Percentiles rank a stretch among this genome's conserved stretches.
Evolutionary conservation across 1,140 invertebrate species (phyloP).

Genomic region (Pogonus chalceus): DNA sequence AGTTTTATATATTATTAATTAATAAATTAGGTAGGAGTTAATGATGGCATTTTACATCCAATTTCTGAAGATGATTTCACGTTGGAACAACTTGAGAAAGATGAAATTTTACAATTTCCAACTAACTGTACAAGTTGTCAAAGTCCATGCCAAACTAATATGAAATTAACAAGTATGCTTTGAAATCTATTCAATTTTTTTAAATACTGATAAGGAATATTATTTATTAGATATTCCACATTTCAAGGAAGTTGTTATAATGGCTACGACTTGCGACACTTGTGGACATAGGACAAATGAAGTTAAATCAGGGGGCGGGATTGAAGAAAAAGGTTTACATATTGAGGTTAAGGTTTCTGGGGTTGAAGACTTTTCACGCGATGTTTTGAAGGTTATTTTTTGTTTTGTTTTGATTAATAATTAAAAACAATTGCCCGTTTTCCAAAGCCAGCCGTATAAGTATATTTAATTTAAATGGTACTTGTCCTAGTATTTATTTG

Average conservation of each 20-base stretch:
- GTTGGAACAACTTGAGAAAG: constrained; percentile 56
- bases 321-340: constrained; percentile 71
- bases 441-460: too few species aligned
- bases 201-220: constrained; percentile 17
- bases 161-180: constrained; percentile 85
- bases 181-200: constrained; percentile 13
- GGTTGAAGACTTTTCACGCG: constrained; percentile 75
- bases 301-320: constrained; percentile 88
- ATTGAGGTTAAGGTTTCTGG: constrained; percentile 67
- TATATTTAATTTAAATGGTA: too few species aligned
- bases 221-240: constrained; percentile 72
- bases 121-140: constrained; percentile 86
- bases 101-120: constrained; percentile 76
- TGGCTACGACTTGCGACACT: constrained; percentile 85
- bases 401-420: constrained; percentile 10
- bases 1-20: not conserved
- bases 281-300: constrained; percentile 91
- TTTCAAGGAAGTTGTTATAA: constrained; percentile 96
- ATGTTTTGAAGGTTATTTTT: constrained; percentile 75
- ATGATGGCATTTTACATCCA: constrained; percentile 45
- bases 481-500: too few species aligned
- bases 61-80: constrained; percentile 48
- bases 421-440: not conserved
- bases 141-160: constrained; percentile 77
- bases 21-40: not conserved